Percentiles rank a stretch among this genome's conserved stretches.
phyloP scores from a whole-genome alignment of 2,888 invertebrate genomes.

The Melikaiella ostensackeni region DNA sequence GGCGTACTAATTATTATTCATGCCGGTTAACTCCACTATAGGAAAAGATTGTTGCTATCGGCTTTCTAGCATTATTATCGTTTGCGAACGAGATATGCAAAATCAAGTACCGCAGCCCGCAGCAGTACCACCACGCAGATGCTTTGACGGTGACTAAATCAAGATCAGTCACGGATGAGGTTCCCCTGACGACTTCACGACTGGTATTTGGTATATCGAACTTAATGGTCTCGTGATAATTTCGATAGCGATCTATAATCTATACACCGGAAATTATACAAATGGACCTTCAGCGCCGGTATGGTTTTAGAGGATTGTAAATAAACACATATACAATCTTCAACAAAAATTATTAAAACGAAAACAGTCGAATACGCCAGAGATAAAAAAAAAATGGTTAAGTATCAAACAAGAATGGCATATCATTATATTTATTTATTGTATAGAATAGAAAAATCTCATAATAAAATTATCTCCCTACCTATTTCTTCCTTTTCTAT shows the following conservation, averaged over 20 bases:
- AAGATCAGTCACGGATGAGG: conserved; percentile 39
- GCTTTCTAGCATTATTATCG: conserved; percentile 40
- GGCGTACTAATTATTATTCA: conserved; percentile 37
- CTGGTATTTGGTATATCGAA: conserved; percentile 25
- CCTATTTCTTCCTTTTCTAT: no score
- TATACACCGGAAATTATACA: conserved; percentile 15
- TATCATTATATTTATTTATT: no score
- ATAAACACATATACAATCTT: no score
- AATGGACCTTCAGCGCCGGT: neutral
- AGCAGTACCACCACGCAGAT: conserved; percentile 12
- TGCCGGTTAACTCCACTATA: conserved; percentile 29
- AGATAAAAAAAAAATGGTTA: no score
- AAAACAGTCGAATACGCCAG: no score
- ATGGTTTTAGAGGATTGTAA: no score
- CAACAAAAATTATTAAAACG: no score
- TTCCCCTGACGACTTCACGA: conserved; percentile 23
- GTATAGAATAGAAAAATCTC: no score
- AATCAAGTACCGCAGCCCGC: conserved; percentile 36
- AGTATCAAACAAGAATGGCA: no score
- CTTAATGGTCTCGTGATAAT: conserved; percentile 20
- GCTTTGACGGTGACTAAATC: conserved; percentile 24
- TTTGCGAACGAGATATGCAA: conserved; percentile 32
- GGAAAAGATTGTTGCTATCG: conserved; percentile 37
- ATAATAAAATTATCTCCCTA: no score
- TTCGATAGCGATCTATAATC: conserved; percentile 3